phyloP scores from a whole-genome alignment of 2,888 invertebrate species.

The Hypsopygia costalis region DNA sequence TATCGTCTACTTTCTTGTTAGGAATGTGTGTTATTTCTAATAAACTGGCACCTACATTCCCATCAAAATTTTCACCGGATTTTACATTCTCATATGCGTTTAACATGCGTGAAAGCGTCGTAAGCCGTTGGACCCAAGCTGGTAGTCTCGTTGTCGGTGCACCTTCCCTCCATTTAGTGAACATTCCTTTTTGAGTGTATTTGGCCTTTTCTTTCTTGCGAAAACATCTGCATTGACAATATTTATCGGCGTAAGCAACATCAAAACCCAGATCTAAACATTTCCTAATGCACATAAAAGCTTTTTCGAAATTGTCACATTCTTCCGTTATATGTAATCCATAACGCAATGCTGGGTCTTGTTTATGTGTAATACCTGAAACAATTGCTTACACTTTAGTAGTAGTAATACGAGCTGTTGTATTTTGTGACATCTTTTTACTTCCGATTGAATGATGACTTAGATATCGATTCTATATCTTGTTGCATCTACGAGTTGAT shows the following conservation, averaged over 20 bases:
- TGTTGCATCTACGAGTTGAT: too few species aligned
- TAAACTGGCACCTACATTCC: too few species aligned
- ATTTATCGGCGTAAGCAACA: conserved; percentile 45
- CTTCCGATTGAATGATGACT: too few species aligned
- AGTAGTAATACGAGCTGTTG: too few species aligned
- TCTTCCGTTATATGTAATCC: conserved; percentile 51
- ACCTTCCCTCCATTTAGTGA: conserved; percentile 33
- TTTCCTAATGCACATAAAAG: conserved; percentile 49
- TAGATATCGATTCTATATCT: too few species aligned
- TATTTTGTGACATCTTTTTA: too few species aligned
- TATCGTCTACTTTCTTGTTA: too few species aligned
- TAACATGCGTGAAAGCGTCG: too few species aligned
- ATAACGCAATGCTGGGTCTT: conserved; percentile 41
- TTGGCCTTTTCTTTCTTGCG: conserved; percentile 34
- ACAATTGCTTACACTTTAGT: too few species aligned
- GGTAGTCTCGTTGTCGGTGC: conserved; percentile 48
- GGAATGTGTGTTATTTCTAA: too few species aligned
- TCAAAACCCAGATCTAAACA: conserved; percentile 48
- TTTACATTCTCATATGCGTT: too few species aligned
- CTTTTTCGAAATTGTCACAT: conserved; percentile 41
- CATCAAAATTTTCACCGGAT: too few species aligned
- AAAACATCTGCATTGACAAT: conserved; percentile 51
- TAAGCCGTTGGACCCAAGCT: conserved; percentile 39
- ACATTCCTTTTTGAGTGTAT: conserved; percentile 17
- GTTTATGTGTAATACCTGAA: conserved; percentile 12